Conservation (phyloP, 2,113 vertebrate species). For the Indri indri region DNA sequence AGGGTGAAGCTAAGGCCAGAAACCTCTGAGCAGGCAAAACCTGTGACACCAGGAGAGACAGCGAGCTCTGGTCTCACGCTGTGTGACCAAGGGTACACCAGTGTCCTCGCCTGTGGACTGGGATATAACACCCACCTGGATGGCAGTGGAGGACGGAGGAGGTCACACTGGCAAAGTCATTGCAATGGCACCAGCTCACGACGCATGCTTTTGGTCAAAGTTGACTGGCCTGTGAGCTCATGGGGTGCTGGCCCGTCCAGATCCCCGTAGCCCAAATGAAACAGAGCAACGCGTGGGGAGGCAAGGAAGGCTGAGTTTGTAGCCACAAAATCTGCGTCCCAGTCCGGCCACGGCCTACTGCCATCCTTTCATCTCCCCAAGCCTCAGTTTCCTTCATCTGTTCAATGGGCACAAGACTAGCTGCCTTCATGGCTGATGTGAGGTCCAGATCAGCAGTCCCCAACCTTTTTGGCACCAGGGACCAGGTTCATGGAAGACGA, state of each 20-base stretch:
- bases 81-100: background rate
- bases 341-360: no score
- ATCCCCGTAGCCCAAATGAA: no score
- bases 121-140: no score
- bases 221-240: background rate
- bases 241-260: background rate
- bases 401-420: background rate
- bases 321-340: background rate
- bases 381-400: background rate
- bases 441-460: background rate
- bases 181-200: background rate
- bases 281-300: fast-evolving
- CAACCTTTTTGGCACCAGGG: no score
- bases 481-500: no score
- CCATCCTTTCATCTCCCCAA: background rate
- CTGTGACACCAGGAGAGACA: fast-evolving
- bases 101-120: fast-evolving
- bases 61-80: background rate
- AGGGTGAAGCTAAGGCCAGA: background rate
- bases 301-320: background rate
- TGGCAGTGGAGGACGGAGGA: background rate
- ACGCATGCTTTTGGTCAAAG: fast-evolving
- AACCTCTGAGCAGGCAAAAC: background rate
- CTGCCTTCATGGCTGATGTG: background rate
- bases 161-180: background rate